Conservation (phyloP, 2,113 vertebrate genomes). For the Ailuropoda melanoleuca region DNA sequence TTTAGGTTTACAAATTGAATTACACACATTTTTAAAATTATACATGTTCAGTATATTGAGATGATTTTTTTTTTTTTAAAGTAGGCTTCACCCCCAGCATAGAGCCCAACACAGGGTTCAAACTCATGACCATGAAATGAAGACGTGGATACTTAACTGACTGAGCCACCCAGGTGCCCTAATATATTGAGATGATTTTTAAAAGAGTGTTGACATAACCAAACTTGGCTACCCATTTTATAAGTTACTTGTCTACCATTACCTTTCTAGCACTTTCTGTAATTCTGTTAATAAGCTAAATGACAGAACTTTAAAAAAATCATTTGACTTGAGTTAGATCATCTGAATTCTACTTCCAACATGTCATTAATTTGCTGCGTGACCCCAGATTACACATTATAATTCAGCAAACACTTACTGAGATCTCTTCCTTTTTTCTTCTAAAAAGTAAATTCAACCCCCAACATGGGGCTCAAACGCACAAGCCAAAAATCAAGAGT, state of each 20-base stretch:
- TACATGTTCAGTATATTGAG: background rate
- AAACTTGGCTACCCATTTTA: background rate
- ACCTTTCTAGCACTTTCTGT: background rate
- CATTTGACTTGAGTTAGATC: background rate
- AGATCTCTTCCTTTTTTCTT: background rate
- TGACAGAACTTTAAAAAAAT: background rate
- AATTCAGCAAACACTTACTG: background rate
- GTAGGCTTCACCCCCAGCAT: background rate
- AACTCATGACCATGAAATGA: background rate
- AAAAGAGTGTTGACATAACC: background rate
- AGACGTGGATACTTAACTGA: background rate
- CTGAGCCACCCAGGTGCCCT: background rate
- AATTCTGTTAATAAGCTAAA: background rate
- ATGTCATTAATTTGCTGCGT: background rate
- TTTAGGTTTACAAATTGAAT: background rate
- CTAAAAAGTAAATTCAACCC: background rate
- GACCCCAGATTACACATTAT: background rate
- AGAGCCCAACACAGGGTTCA: background rate
- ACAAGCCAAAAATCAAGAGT: background rate
- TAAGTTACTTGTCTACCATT: background rate
- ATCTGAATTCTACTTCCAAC: background rate
- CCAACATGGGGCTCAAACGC: background rate
- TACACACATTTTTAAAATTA: background rate
- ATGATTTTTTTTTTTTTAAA: conserved; percentile 30
- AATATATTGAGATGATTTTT: background rate